Conservation (phyloP, 2,797 vertebrate genomes). For the Esox lucius region DNA sequence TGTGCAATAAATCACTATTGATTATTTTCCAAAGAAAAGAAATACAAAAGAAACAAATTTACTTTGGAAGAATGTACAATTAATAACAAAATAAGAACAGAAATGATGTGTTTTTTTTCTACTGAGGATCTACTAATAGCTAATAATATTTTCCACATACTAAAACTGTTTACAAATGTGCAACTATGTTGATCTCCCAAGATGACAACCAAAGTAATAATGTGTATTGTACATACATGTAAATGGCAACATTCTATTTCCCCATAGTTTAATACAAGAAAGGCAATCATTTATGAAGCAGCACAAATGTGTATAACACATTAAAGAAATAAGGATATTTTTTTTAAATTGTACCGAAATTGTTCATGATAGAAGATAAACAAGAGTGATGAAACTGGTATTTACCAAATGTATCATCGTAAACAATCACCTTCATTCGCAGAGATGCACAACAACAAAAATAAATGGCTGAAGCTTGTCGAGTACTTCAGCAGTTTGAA, state of each 20-base stretch:
- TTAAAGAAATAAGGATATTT: constrained; percentile 61
- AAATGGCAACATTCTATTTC: constrained; percentile 68
- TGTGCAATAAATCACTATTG: constrained; percentile 97
- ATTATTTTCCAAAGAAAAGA: constrained; percentile 82
- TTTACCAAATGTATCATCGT: constrained; percentile 65
- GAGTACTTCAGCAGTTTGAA: constrained; percentile 65
- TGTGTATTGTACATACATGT: constrained; percentile 70
- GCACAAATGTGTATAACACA: constrained; percentile 81
- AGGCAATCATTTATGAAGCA: constrained; percentile 80
- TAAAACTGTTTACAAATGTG: constrained; percentile 61
- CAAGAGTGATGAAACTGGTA: constrained; percentile 37
- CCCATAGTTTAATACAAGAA: constrained; percentile 73
- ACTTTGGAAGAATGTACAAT: constrained; percentile 86
- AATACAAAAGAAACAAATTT: constrained; percentile 78
- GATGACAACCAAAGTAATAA: constrained; percentile 65
- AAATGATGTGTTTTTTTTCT: constrained; percentile 80
- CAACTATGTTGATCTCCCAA: constrained; percentile 70
- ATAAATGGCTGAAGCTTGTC: constrained; percentile 59
- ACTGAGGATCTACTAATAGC: constrained; percentile 79
- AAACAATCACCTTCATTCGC: constrained; percentile 76
- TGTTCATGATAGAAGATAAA: constrained; percentile 63
- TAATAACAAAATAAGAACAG: constrained; percentile 86
- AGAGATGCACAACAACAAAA: constrained; percentile 51
- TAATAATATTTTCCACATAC: constrained; percentile 74
- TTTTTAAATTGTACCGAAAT: constrained; percentile 73